These are phyloP conservation scores for Hirundichthys speculiger DNA, from an alignment of 2,113 vertebrate genomes.

Conservation along the genomic window DNA sequence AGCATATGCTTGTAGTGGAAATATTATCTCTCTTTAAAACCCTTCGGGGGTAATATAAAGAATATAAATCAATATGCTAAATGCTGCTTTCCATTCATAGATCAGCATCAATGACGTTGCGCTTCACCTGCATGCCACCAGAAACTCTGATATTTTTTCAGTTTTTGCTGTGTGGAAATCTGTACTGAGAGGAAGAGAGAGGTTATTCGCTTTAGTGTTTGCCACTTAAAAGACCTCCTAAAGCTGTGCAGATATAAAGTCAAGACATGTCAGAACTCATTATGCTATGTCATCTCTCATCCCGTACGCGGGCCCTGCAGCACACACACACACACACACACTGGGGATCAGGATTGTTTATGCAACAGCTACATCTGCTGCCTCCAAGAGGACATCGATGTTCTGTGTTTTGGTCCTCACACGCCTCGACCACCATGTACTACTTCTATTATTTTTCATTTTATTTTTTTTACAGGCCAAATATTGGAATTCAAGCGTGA, in stretches of 20 bases:
- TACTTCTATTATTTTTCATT: neutral
- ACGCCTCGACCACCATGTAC: neutral
- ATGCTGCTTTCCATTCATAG: conserved; percentile 4
- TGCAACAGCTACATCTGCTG: conserved; percentile 57
- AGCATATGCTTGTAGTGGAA: neutral
- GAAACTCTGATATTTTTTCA: conserved; percentile 1
- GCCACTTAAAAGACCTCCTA: conserved; percentile 38
- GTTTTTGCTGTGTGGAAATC: conserved; percentile 19
- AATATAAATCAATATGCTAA: neutral
- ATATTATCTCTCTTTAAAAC: neutral
- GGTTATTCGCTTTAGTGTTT: conserved; percentile 59
- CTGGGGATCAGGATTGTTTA: conserved; percentile 2
- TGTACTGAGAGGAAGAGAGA: conserved; percentile 32
- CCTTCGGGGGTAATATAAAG: neutral
- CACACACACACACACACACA: conserved; percentile 25
- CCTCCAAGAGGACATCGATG: conserved; percentile 3
- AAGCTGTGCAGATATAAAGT: conserved; percentile 43
- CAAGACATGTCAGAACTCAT: conserved; percentile 56
- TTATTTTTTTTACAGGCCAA: conserved; percentile 85
- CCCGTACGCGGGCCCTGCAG: conserved; percentile 21
- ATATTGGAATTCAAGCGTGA: conserved; percentile 93
- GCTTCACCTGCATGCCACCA: conserved; percentile 12
- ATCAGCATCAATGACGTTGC: conserved; percentile 7
- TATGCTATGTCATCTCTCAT: conserved; percentile 30
- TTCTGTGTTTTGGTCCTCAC: neutral